Percentiles rank a stretch among this genome's conserved stretches.
Conservation (phyloP, 1,140 invertebrate genomes). For the Drosophila sechellia region DNA sequence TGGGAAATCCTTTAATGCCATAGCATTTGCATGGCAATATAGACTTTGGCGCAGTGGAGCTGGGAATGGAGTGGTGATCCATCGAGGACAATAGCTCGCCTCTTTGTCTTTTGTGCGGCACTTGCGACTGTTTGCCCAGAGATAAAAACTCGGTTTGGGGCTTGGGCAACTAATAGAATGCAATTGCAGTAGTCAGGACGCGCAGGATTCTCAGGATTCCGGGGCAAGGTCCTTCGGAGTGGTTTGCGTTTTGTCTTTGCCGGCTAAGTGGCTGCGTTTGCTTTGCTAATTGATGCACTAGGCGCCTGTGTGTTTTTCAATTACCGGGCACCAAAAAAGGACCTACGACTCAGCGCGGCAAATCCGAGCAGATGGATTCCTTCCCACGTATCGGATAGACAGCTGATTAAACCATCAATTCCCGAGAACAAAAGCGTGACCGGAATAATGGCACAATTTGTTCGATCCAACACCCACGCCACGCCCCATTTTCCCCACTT, state of each 20-base stretch:
- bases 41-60: constrained; percentile 4
- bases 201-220: not conserved
- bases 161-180: constrained; percentile 58
- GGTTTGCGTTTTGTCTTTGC: constrained; percentile 68
- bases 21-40: constrained; percentile 65
- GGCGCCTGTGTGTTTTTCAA: constrained; percentile 70
- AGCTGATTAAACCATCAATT: constrained; percentile 60
- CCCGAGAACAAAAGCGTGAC: constrained; percentile 25
- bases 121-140: constrained; percentile 66
- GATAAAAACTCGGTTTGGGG: constrained; percentile 61
- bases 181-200: constrained; percentile 6
- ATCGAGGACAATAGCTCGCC: constrained; percentile 60
- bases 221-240: constrained; percentile 28
- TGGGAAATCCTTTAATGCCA: constrained; percentile 73
- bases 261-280: constrained; percentile 73
- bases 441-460: constrained; percentile 40
- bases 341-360: not conserved
- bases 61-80: not conserved
- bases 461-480: not conserved
- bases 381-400: constrained; percentile 18
- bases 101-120: constrained; percentile 67
- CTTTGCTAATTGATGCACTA: constrained; percentile 80
- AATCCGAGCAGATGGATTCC: not conserved
- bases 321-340: constrained; percentile 35
- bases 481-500: not conserved